Base-by-base conservation (phyloP, 2,888 invertebrate genomes). In the Agonum fuliginosum region DNA sequence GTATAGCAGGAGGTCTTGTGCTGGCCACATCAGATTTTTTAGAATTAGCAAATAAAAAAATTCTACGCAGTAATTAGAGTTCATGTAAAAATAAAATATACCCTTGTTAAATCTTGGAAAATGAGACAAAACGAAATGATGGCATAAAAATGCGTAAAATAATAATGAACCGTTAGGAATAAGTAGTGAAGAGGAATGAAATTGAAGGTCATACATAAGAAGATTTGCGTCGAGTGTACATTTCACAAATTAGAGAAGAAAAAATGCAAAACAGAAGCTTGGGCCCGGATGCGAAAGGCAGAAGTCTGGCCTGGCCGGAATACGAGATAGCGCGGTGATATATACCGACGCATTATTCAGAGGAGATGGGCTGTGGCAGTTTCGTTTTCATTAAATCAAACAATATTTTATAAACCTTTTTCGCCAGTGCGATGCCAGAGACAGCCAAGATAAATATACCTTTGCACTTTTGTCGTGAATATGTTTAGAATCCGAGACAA, bases 361-460 rank as follows among this genome's bases (percentile, higher is more conserved):
- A 75, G 62, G 79, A 79, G 81, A 82, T 81, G 80, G 81, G 79
- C 81, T 78, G 79, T 81, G 83, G 81, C 82, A 81, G 75, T 83
- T 83, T 82, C 83, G 81, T 83, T 83, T 83, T 84, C 84, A 84
- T 84, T 84, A 84, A 84, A 84, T 84, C 84, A 84, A 83, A 84
- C 83, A 83, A 84, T 84, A 84, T 84, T 83, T 84, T 84, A 84
- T 83, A 83, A 83, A 83, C 83, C 83, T 83, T 83, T 75, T 81
- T 82, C 81, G 81, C 83, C 80, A 80, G 82, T 81, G 80, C 79
- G 80, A 83, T 84, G 84, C 80, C 79, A 81, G 82, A 81, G 83
- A 84, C 84, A 82, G 80, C 79, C 79, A 82, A 84, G 83, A 84
- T 83, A 84, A 84, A 84, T 84, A 74, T 46, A 74, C 74, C 74